Evolutionary conservation across 2,113 vertebrate genomes (phyloP), one percentile per base, ranked within the genome.

Genomic region (Sphyrna mokarran): DNA sequence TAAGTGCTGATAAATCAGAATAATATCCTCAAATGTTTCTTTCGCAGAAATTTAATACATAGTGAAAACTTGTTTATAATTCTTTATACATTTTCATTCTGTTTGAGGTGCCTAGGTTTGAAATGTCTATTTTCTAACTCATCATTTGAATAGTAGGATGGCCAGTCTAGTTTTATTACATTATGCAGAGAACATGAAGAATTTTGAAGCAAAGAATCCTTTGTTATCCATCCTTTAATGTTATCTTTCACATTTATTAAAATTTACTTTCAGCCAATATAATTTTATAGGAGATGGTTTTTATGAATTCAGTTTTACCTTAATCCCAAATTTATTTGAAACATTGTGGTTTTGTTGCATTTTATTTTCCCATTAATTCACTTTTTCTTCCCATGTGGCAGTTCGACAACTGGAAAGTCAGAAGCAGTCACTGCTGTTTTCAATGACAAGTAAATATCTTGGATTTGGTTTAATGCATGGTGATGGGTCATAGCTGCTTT

Each of bases 371-470:
- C 95, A 96, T 97, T 98, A 97, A 98, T 96, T 95, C 97, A 96
- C 96, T 97, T 61, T 98, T 98, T 98, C 95, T 98, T 98, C 98
- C 98, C 95, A 96, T 97, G 78, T 97, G 97, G 97, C 97, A 97
- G 98, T 96, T 96, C 97, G 98, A 97, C 98, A 97, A 97, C 96
- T 87, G 98, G 98, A 97, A 97, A 97, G 97, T 97, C 98, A 97
- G 98, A 97, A 97, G 97, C 97, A 97, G 96, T 97, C 97, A 96
- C 97, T 97, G 97, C 98, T 96, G 98, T 98, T 98, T 98, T 97
- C 98, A 97, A 96, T 97, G 97, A 97, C 98, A 99, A 98, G 99
- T 99, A 99, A 99, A 98, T 99, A 98, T 98, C 96, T 97, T 97
- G 96, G 96, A 95, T 96, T 96, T 95, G 96, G 95, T 96, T 96